A percentile compares a stretch with the other conserved stretches of the same genome.
phyloP scores from a whole-genome alignment of 2,797 vertebrate species.

The Glossophaga mutica region DNA sequence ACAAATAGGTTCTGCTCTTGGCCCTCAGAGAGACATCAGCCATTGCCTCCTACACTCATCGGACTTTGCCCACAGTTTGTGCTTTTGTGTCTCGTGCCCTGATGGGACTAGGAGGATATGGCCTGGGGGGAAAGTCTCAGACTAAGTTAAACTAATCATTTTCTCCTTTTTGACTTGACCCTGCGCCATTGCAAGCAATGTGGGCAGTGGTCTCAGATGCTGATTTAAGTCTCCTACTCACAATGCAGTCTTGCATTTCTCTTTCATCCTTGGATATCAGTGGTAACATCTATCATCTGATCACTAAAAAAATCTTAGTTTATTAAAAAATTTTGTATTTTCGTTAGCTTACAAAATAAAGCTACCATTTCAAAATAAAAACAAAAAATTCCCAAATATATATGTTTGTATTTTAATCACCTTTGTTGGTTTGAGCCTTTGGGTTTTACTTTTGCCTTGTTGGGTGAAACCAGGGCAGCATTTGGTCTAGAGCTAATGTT shows the following conservation, averaged over 20 bases:
- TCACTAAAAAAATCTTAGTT: background rate
- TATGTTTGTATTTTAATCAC: too few relatives aligned
- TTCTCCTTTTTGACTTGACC: background rate
- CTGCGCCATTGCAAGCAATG: background rate
- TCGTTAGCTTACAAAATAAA: background rate
- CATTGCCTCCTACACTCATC: background rate
- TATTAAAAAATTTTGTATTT: background rate
- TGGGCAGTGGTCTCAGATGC: background rate
- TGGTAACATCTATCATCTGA: background rate
- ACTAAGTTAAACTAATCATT: background rate
- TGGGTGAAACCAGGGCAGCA: background rate
- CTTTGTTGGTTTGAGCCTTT: background rate
- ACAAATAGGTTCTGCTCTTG: background rate
- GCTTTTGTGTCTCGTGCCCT: background rate
- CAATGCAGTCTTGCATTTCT: background rate
- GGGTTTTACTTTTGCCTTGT: background rate
- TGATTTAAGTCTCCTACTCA: background rate
- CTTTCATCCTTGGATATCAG: background rate
- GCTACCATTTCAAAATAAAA: background rate
- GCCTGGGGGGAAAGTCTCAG: background rate
- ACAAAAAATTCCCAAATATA: background rate
- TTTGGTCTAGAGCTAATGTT: background rate
- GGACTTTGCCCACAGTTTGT: background rate
- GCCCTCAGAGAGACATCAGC: background rate
- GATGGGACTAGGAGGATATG: background rate